Percentiles rank a stretch among this genome's conserved stretches.
Evolutionary conservation across 2,797 vertebrate genomes (phyloP).

Genomic region (Tangara arthus): DNA sequence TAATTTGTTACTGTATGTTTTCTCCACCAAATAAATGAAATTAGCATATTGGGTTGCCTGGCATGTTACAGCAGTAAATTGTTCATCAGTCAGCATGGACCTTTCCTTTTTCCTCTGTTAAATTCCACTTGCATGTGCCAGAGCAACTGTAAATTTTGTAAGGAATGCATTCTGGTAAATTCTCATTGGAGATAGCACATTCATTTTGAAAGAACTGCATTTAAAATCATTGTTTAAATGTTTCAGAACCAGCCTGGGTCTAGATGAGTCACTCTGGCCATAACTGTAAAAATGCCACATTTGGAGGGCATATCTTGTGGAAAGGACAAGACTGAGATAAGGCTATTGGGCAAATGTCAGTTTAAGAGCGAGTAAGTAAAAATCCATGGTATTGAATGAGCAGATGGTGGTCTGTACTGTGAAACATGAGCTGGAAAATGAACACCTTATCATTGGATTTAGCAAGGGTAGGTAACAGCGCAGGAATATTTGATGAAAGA

Average conservation of each 20-base stretch:
- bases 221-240: neutral
- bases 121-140: neutral
- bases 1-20: slow-evolving; percentile 24
- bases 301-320: neutral
- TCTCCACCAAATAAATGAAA: slow-evolving; percentile 13
- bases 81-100: neutral
- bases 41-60: neutral
- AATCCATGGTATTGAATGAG: neutral
- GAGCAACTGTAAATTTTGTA: neutral
- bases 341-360: neutral
- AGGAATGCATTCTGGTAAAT: neutral
- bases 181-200: neutral
- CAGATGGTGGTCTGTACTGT: neutral
- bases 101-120: neutral
- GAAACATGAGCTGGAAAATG: neutral
- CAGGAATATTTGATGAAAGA: neutral
- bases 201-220: neutral
- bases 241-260: neutral
- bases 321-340: neutral
- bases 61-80: neutral
- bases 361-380: neutral
- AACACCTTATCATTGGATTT: neutral
- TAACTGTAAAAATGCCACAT: neutral
- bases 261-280: neutral
- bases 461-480: neutral